Base-by-base conservation (phyloP, 2,113 vertebrate genomes). In the Morphnarchus princeps region DNA sequence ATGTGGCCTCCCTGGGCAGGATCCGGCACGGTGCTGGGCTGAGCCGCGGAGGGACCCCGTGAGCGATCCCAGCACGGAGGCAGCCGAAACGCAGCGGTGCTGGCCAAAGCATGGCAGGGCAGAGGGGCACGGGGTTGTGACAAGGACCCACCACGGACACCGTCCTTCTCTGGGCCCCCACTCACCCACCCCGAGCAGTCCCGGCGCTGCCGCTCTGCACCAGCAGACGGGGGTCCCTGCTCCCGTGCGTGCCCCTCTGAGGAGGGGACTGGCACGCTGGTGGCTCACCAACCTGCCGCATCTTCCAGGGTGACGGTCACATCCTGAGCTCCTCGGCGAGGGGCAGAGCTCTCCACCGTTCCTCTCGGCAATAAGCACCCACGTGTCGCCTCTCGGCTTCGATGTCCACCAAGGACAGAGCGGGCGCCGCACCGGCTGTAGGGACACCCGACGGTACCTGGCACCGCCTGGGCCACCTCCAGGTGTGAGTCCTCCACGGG, bases 391-490 rank as follows among this genome's bases (percentile, higher is more conserved):
- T 65, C 43, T 24, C 29, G 19, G 84, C 29, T 82, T 2, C 40
- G 29, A 13, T 5, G 8, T 19, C 49, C 47, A 26, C 31, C 72
- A 32, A 4, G 57, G 31, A 5, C 8, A 15, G 40, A n/a, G 38
- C 0, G 2, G 55, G 45, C 43, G 40, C 50, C 1, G 0, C 32
- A 13, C 7, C 1, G 2, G 42, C 57, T 1, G 5, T 2, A 5
- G 61, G 22, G 71, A 43, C 2, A 3, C 22, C n/a, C 7, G 70
- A 28, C 0, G 18, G 24, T 3, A 47, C 32, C 61, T 55, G 81
- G 85, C 67, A 86, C 45, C 1, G 7, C 62, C 69, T 2, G 4
- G 31, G 47, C 76, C 65, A 59, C 25, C 62, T 61, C 50, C n/a
- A 16, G 40, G 31, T 40, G 47, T 4, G 69, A 58, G 43, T 82